phyloP scores from a whole-genome alignment of 2,113 vertebrate genomes.

The Spea bombifrons region DNA sequence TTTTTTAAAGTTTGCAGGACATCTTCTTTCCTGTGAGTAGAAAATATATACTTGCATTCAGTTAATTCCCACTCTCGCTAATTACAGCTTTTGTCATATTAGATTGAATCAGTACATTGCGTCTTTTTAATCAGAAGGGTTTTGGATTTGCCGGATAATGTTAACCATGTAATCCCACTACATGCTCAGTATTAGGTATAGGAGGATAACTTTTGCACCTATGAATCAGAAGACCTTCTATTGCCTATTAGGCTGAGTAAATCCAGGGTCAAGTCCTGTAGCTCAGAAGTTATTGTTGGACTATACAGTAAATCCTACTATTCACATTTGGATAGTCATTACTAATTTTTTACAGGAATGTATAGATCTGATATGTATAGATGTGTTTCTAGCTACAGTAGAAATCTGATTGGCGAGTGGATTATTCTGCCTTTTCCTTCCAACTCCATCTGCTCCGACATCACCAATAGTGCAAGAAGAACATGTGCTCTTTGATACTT shows the following conservation, averaged over 20 bases:
- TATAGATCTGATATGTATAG: too few relatives aligned
- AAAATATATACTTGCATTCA: not conserved
- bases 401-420: too few relatives aligned
- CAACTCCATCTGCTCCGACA: too few relatives aligned
- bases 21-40: not conserved
- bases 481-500: too few relatives aligned
- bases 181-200: not conserved
- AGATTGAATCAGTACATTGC: not conserved
- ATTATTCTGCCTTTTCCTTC: too few relatives aligned
- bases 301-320: too few relatives aligned
- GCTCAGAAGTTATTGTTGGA: too few relatives aligned
- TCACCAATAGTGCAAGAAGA: too few relatives aligned
- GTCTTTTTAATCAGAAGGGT: conserved; percentile 17
- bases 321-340: too few relatives aligned
- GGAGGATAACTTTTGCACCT: not conserved
- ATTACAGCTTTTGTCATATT: not conserved
- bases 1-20: too few relatives aligned
- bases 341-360: too few relatives aligned
- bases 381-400: too few relatives aligned
- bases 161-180: not conserved
- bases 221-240: not conserved
- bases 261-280: not conserved
- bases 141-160: conserved; percentile 21
- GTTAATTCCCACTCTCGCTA: conserved; percentile 18
- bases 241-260: not conserved